Percentiles rank a stretch among this genome's conserved stretches.
phyloP scores from a whole-genome alignment of 2,113 vertebrate species.

The Gallinago media region DNA sequence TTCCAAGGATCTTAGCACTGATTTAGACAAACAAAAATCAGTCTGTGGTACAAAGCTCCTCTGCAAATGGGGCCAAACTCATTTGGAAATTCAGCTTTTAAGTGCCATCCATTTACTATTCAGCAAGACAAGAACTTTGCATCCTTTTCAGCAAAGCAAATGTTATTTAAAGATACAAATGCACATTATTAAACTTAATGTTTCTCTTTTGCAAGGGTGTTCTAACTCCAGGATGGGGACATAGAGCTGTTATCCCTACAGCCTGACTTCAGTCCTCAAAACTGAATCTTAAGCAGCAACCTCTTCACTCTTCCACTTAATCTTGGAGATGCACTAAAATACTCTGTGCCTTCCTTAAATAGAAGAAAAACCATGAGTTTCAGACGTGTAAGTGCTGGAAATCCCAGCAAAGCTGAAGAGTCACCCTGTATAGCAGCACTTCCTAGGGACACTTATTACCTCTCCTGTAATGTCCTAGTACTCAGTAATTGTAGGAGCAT shows the following conservation, averaged over 20 bases:
- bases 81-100: not conserved
- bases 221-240: not conserved
- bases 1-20: conserved; percentile 28
- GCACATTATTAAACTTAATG: not conserved
- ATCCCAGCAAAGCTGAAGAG: conserved; percentile 6
- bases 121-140: not conserved
- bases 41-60: not conserved
- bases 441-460: conserved; percentile 6
- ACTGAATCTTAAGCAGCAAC: conserved; percentile 27
- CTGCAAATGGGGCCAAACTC: not conserved
- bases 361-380: not conserved
- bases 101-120: not conserved
- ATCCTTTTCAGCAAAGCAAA: not conserved
- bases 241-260: not conserved
- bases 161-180: conserved; percentile 18
- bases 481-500: conserved; percentile 25
- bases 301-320: conserved; percentile 15
- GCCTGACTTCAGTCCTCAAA: conserved; percentile 18
- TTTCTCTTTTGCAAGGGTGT: not conserved
- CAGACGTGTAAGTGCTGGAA: not conserved
- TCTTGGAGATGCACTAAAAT: conserved; percentile 29
- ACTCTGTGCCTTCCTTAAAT: not conserved
- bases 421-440: not conserved
- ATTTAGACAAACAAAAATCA: not conserved
- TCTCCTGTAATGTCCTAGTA: not conserved